Percentiles rank a stretch among this genome's conserved stretches.
phyloP scores from a whole-genome alignment of 2,888 invertebrate species.

The Hirtodrosophila duncani region DNA sequence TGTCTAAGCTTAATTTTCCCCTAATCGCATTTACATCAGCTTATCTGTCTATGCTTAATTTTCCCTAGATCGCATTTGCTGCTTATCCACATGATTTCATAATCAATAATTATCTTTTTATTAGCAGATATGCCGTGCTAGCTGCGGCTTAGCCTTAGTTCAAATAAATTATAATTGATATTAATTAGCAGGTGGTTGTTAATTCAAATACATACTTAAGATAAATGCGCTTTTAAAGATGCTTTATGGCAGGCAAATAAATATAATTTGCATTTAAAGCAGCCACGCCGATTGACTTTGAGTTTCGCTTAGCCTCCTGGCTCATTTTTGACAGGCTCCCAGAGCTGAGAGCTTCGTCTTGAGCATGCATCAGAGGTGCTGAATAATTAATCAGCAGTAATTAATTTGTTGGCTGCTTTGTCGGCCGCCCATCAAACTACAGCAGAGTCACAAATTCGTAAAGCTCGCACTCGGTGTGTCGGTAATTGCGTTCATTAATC shows the following conservation, averaged over 20 bases:
- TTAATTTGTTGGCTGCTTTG: conserved; percentile 22
- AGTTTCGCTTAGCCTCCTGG: neutral
- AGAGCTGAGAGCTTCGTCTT: too few relatives aligned
- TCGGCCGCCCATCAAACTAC: neutral
- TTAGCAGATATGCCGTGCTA: too few relatives aligned
- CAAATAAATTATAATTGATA: conserved; percentile 45
- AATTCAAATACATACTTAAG: conserved; percentile 30
- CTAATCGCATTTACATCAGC: too few relatives aligned
- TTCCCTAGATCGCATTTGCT: too few relatives aligned
- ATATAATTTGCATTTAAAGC: conserved; percentile 42
- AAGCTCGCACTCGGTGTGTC: too few relatives aligned
- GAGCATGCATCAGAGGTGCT: conserved; percentile 1
- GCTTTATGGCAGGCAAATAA: conserved; percentile 15
- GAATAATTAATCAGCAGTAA: conserved; percentile 52
- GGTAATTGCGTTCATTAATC: conserved; percentile 45
- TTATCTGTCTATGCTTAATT: too few relatives aligned
- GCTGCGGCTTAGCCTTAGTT: conserved; percentile 22
- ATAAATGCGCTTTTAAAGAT: conserved; percentile 33
- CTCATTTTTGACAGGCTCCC: neutral
- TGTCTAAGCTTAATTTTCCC: too few relatives aligned
- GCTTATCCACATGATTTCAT: too few relatives aligned
- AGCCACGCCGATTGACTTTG: conserved; percentile 3
- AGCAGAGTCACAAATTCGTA: conserved; percentile 1
- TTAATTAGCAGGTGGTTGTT: conserved; percentile 48
- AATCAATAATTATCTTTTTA: too few relatives aligned